Percentiles rank a stretch among this genome's conserved stretches.
These are phyloP conservation scores for Crenuchus spilurus DNA, from an alignment of 2,797 vertebrate species.

Conservation along the genomic window DNA sequence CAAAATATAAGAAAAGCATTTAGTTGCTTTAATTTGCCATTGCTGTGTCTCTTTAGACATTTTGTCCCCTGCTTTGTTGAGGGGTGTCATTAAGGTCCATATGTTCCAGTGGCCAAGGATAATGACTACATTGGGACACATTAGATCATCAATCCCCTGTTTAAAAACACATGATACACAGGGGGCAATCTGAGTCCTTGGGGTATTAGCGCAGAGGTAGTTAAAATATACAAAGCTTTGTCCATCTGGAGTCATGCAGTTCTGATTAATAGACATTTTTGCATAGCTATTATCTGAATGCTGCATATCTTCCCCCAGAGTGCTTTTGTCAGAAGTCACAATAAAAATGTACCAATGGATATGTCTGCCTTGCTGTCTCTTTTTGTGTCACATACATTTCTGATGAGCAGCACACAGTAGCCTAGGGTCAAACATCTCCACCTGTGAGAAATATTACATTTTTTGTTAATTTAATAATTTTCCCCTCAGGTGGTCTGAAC, in stretches of 20 bases:
- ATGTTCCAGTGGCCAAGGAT: background rate
- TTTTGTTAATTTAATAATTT: conserved; percentile 4
- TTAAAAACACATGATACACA: too few species aligned
- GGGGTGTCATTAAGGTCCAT: too few species aligned
- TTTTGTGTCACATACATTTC: background rate
- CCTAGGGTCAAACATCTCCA: background rate
- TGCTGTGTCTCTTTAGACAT: too few species aligned
- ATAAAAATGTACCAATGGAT: background rate
- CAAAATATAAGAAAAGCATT: too few species aligned
- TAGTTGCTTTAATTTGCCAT: too few species aligned
- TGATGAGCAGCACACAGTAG: background rate
- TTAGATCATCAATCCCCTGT: too few species aligned
- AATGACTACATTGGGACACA: background rate
- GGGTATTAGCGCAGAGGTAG: background rate
- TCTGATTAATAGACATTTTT: background rate
- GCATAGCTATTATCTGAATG: background rate
- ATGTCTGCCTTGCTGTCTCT: background rate
- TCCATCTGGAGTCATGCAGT: background rate
- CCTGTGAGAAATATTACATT: background rate
- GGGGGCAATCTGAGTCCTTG: background rate
- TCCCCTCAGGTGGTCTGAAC: conserved; percentile 9
- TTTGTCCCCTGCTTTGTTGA: too few species aligned
- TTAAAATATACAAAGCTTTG: background rate
- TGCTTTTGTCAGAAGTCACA: background rate
- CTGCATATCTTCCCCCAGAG: background rate